phyloP scores from a whole-genome alignment of 2,113 vertebrate species.

The Crotalus viridis region DNA sequence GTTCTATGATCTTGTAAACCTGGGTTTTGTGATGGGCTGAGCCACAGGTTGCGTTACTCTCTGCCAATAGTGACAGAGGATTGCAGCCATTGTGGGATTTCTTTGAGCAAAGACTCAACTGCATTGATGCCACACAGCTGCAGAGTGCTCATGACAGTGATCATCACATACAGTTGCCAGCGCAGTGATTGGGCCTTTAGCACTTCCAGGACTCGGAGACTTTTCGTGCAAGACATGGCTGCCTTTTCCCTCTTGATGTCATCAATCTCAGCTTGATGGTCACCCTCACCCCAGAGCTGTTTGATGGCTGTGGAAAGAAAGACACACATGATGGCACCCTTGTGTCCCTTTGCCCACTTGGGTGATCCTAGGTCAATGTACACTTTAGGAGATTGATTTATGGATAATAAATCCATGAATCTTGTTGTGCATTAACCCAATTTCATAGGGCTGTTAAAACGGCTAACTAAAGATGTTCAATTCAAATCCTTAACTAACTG shows the following conservation, averaged over 20 bases:
- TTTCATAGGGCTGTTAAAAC: too few species aligned
- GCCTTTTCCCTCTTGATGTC: conserved; percentile 79
- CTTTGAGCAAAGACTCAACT: conserved; percentile 63
- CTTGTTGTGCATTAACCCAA: too few species aligned
- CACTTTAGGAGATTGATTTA: neutral
- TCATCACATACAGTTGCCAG: conserved; percentile 77
- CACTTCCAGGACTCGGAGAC: conserved; percentile 71
- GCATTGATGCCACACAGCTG: conserved; percentile 86
- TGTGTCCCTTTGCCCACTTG: neutral
- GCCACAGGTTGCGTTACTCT: neutral
- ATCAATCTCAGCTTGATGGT: conserved; percentile 75
- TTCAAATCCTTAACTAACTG: too few species aligned
- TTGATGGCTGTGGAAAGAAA: conserved; percentile 68
- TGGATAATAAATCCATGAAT: neutral
- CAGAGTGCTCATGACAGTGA: conserved; percentile 66
- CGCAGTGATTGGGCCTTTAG: conserved; percentile 69
- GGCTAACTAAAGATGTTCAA: too few species aligned
- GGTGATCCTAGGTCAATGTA: neutral
- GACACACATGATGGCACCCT: neutral
- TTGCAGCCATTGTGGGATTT: neutral
- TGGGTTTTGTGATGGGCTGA: neutral
- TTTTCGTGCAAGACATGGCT: conserved; percentile 52
- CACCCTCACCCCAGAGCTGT: conserved; percentile 77
- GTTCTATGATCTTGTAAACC: neutral
- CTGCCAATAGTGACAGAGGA: neutral